Base-by-base conservation (phyloP, 1,140 invertebrate species). In the Heliconius congener region DNA sequence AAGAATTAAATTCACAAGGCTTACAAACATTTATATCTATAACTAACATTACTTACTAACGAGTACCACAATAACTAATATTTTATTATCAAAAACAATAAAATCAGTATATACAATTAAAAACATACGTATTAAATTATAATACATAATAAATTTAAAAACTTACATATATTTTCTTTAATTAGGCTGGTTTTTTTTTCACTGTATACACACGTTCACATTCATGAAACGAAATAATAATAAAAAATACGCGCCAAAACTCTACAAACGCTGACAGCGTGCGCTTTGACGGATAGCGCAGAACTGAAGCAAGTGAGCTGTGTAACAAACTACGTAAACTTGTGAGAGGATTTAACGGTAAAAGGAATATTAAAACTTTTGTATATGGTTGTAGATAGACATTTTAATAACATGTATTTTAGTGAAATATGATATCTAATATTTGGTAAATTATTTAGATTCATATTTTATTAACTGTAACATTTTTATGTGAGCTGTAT, bases 231-330 rank as follows among this genome's bases (percentile, higher is more conserved):
- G 60, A 16, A 16, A 57, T 23, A 57, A 23, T 55, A 23, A 23
- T 16, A 66, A 66, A 30, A 27, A 66, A 66, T 23, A 30, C 60
- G 60, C 60, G 23, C 60, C 23, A 66, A 66, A 66, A 66, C n/a
- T 57, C 55, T 23, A n/a, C 60, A 5, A 23, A 27, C 60, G 4
- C n/a, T 66, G 27, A 66, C 60, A 66, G 60, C 60, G 60, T 23
- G 60, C 60, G 60, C 60, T 30, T 66, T 66, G 60, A 66, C 60
- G 60, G 60, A 66, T 66, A 30, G 60, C 60, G 60, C 60, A 66
- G 60, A 13, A 66, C 60, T 66, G 60, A 66, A 66, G 55, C 55
- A 57, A 57, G 27, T 16, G 60, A 66, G 30, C 60, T 66, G 60
- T 66, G 23, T 9, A 66, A 66, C 4, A 30, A 66, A 66, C 27